Evolutionary conservation across 1,140 invertebrate genomes (phyloP).

Genomic region (Drosophila tropicalis): DNA sequence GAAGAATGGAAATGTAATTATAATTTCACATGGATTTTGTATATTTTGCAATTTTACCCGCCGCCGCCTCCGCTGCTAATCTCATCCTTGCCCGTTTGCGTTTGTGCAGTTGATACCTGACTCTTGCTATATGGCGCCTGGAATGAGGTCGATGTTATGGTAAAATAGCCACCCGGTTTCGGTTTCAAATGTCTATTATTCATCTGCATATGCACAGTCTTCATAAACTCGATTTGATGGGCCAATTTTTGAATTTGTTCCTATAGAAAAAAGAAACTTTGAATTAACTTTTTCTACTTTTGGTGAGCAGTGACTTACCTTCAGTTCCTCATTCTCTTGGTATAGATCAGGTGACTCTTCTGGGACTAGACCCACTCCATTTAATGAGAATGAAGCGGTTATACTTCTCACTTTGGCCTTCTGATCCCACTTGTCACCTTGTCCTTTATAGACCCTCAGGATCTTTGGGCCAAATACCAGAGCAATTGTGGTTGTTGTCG

Average conservation of each 20-base stretch:
- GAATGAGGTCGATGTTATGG: constrained; percentile 84
- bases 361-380: constrained; percentile 90
- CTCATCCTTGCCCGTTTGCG: constrained; percentile 75
- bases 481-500: constrained; percentile 92
- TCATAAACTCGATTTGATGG: constrained; percentile 96
- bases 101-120: constrained; percentile 74
- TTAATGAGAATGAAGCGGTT: constrained; percentile 92
- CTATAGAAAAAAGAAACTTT: constrained; percentile 81
- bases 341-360: constrained; percentile 93
- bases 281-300: too few relatives aligned
- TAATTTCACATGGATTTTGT: background rate
- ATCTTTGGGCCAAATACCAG: constrained; percentile 95
- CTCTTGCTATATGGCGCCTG: constrained; percentile 81
- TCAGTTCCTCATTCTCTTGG: constrained; percentile 95
- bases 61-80: constrained; percentile 30
- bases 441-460: constrained; percentile 90
- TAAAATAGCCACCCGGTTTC: constrained; percentile 91
- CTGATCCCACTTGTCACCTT: constrained; percentile 94
- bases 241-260: constrained; percentile 95
- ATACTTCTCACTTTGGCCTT: constrained; percentile 90
- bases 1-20: background rate
- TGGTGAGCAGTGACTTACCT: constrained; percentile 84
- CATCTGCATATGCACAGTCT: constrained; percentile 95
- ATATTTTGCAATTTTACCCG: constrained; percentile 35
- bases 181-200: constrained; percentile 94